Base-by-base conservation (phyloP, 2,797 vertebrate species). In the Otolemur crassicaudatus region DNA sequence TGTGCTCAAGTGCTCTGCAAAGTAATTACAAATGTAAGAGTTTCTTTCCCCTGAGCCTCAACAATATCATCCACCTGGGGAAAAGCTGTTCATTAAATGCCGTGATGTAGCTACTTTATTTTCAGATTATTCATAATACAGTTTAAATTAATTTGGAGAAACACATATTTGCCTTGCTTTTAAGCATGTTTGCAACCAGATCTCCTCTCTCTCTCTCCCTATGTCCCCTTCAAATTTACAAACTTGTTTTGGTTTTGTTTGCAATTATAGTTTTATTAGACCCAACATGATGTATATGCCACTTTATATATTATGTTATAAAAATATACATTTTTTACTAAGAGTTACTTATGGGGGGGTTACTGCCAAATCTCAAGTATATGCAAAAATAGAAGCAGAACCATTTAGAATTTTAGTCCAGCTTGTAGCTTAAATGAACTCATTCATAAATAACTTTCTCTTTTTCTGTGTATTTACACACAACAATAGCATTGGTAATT, bases 201-300 rank as follows among this genome's bases (percentile, higher is more conserved):
- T 80, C 37, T 87, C 37, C 22, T 70, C 37, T 82, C n/a, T 82
- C n/a, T 83, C 8, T 80, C 16, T 94, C 43, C 22, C 40, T 72
- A 4, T 34, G 2, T 63, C 83, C 46, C 53, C 13, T 92, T 53
- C 76, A 25, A 76, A 70, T 81, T 72, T 70, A 34, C 79, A 90
- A 90, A 67, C n/a, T 13, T 83, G 29, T 73, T 93, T 75, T 92
- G 40, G 34, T 94, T 85, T 79, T 77, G 77, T 70, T 93, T 91
- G 29, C 69, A 88, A 70, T 91, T 92, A 69, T 11, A 90, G 31
- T 27, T 90, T 92, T 75, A 88, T 91, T 91, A 90, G 56, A 76
- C 5, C 29, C 49, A 96, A 95, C 87, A 91, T 93, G 83, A 84
- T 46, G 16, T 49, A 80, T 85, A 80, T 58, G 40, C n/a, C n/a